phyloP scores from a whole-genome alignment of 2,888 invertebrate genomes.

The Parasteatoda lunata region DNA sequence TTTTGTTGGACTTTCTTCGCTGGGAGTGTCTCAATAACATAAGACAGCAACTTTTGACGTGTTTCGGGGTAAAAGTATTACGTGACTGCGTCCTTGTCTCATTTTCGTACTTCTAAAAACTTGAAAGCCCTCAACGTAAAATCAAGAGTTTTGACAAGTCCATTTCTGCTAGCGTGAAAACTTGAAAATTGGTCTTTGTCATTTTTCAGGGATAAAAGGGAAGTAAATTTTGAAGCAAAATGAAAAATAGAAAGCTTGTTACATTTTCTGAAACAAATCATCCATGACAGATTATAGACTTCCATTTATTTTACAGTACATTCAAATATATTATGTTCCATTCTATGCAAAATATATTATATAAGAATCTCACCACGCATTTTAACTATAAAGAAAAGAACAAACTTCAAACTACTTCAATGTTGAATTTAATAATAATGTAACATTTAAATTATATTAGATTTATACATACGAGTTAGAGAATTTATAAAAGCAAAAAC shows the following conservation, averaged over 20 bases:
- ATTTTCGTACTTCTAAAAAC: neutral
- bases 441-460: too few species aligned
- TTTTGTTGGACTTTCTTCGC: slow-evolving; percentile 28
- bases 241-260: neutral
- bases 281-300: too few species aligned
- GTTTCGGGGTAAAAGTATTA: slow-evolving; percentile 46
- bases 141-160: slow-evolving; percentile 22
- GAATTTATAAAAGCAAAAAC: too few species aligned
- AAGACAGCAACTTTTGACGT: slow-evolving; percentile 29
- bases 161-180: slow-evolving; percentile 8
- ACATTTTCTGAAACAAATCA: too few species aligned
- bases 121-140: neutral
- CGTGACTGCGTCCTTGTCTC: slow-evolving; percentile 16
- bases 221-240: neutral
- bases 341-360: too few species aligned
- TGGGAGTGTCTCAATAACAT: slow-evolving; percentile 19
- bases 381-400: too few species aligned
- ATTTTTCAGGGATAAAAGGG: neutral
- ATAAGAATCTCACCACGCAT: too few species aligned
- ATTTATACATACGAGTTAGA: too few species aligned
- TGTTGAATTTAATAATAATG: too few species aligned
- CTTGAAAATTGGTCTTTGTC: slow-evolving; percentile 10
- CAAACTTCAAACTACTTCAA: too few species aligned
- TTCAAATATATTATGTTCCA: too few species aligned
- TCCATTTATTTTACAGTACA: too few species aligned